Evolutionary conservation across 2,797 vertebrate species (phyloP), one percentile per base, ranked within the genome.

Genomic region (Neomorphus geoffroyi): DNA sequence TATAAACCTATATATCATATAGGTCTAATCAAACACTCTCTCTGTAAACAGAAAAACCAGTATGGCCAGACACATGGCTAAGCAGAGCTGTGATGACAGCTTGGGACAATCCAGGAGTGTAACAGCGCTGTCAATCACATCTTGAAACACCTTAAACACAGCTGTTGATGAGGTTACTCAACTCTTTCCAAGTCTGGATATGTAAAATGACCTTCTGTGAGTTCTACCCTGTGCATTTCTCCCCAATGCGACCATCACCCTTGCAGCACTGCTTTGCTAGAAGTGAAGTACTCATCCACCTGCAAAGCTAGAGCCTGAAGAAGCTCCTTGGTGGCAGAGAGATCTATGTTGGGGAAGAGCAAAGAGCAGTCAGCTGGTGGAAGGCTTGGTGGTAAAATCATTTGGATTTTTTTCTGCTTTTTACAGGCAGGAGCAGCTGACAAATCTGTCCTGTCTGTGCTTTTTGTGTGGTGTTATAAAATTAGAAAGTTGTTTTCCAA

Each of bases 401-500:
- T 22, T 48, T 46, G 22, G 22, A 23, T 48, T 22, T 48, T 48
- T n/a, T 27, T 41, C 21, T 54, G 67, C 32, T 41, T 3, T 8
- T 8, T 74, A 30, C 27, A 65, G 5, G 21, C 65, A 50, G 54
- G 10, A 92, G 46, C 87, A 94, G 70, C 88, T 86, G 85, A 50
- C 56, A 88, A 86, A 80, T 66, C 66, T 65, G 80, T 58, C 51
- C 48, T 0, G 7, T 33, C 84, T 83, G 77, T 67, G 82, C 60
- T 87, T 66, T 84, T 77, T 58, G 45, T 56, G 43, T 3, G 7
- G 41, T 45, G 28, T 64, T 72, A 51, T 60, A 75, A 71, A 93
- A 95, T 88, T 93, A 93, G 85, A 71, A 90, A 90, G 66, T 70
- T 90, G 83, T 57, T 93, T 85, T 78, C 60, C 73, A 79, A 37